These are phyloP conservation scores for Dicaeum eximium DNA, from an alignment of 2,113 vertebrate genomes.

Conservation along the genomic window DNA sequence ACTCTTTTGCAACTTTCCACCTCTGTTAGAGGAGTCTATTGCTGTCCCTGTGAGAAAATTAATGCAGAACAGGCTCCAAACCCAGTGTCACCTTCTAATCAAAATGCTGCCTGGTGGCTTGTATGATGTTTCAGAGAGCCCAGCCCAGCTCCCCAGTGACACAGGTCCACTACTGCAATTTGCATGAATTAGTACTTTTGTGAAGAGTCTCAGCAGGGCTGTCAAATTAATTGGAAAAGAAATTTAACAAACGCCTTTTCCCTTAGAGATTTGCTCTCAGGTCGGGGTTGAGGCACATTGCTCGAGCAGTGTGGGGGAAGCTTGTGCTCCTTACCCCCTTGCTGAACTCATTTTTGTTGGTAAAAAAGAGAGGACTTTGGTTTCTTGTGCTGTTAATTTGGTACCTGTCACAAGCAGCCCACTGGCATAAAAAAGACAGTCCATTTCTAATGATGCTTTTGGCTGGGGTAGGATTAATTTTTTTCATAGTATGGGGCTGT, in stretches of 20 bases:
- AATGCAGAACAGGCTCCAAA: background rate
- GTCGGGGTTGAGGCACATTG: background rate
- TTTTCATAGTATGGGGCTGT: background rate
- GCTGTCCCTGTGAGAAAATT: background rate
- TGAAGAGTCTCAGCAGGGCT: slow-evolving; percentile 21
- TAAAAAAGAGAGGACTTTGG: background rate
- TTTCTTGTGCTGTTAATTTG: background rate
- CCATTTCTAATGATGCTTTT: background rate
- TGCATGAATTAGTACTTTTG: slow-evolving; percentile 48
- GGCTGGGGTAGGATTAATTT: background rate
- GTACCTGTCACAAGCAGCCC: background rate
- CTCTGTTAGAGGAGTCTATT: background rate
- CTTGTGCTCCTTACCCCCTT: background rate
- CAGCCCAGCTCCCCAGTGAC: background rate
- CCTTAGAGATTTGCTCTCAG: background rate
- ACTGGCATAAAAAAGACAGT: background rate
- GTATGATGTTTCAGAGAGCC: background rate
- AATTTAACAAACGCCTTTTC: slow-evolving; percentile 24
- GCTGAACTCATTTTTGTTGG: background rate
- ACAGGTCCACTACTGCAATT: slow-evolving; percentile 30
- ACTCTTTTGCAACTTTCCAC: background rate
- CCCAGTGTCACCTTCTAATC: background rate
- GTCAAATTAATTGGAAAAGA: slow-evolving; percentile 58
- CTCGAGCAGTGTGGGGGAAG: background rate
- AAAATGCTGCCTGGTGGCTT: background rate